Evolutionary conservation across 2,113 vertebrate genomes (phyloP).

Genomic region (Mesocricetus auratus): DNA sequence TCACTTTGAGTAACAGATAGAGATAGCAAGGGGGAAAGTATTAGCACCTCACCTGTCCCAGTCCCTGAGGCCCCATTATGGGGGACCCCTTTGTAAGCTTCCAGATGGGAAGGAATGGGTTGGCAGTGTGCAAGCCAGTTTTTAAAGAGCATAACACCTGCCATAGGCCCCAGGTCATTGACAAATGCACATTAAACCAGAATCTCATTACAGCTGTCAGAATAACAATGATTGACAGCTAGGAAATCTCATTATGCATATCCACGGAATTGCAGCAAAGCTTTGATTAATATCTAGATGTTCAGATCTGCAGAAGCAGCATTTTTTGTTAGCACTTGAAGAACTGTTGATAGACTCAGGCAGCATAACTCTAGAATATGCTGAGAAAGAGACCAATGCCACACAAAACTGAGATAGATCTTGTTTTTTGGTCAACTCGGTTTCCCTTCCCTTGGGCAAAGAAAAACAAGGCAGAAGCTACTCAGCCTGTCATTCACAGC

Average conservation of each 20-base stretch:
- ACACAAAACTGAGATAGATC: background rate
- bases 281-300: slow-evolving; percentile 81
- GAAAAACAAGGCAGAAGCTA: slow-evolving; percentile 10
- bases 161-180: slow-evolving; percentile 32
- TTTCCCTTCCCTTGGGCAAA: slow-evolving; percentile 44
- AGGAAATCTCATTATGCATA: slow-evolving; percentile 72
- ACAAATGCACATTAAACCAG: slow-evolving; percentile 53
- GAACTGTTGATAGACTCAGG: background rate
- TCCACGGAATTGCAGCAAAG: slow-evolving; percentile 51
- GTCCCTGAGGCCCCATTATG: fast-evolving
- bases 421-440: background rate
- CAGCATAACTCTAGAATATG: background rate
- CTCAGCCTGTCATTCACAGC: background rate
- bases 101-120: slow-evolving; percentile 52
- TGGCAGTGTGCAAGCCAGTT: background rate
- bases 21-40: background rate
- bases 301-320: slow-evolving; percentile 70
- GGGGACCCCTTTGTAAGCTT: slow-evolving; percentile 8
- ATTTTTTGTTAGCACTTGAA: slow-evolving; percentile 77
- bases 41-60: background rate
- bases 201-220: slow-evolving; percentile 72
- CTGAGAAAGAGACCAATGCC: background rate
- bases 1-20: background rate
- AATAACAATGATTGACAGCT: slow-evolving; percentile 72
- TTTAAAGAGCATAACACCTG: slow-evolving; percentile 58